Percentiles rank a stretch among this genome's conserved stretches.
Evolutionary conservation across 1,140 invertebrate species (phyloP).

Genomic region (Geopemphigus sp.): DNA sequence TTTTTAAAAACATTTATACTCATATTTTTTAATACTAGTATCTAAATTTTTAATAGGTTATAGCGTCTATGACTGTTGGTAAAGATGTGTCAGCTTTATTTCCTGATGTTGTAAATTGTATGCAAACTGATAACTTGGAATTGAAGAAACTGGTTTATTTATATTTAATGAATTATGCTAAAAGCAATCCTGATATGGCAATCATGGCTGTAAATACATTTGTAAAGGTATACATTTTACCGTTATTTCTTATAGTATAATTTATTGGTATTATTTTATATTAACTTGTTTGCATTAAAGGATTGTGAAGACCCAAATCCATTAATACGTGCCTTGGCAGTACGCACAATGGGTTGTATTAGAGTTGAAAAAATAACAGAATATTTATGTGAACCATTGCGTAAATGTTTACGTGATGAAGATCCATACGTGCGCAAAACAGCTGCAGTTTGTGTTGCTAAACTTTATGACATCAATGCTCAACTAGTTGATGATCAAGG

Average conservation of each 20-base stretch:
- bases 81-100: slow-evolving; percentile 94
- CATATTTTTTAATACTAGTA: neutral
- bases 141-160: slow-evolving; percentile 99
- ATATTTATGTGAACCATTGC: slow-evolving; percentile 96
- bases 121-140: slow-evolving; percentile 99
- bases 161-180: slow-evolving; percentile 99
- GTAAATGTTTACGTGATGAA: slow-evolving; percentile 98
- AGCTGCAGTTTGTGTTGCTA: slow-evolving; percentile 98
- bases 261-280: neutral
- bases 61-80: slow-evolving; percentile 99
- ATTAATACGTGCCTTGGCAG: slow-evolving; percentile 94
- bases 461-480: slow-evolving; percentile 98
- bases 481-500: slow-evolving; percentile 97
- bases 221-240: slow-evolving; percentile 78
- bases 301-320: slow-evolving; percentile 99
- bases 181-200: slow-evolving; percentile 99
- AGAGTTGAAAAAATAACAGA: slow-evolving; percentile 99
- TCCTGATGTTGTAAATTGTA: slow-evolving; percentile 99
- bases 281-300: slow-evolving; percentile 58
- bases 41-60: slow-evolving; percentile 69
- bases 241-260: neutral
- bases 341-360: slow-evolving; percentile 99
- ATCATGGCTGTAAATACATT: slow-evolving; percentile 99
- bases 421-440: slow-evolving; percentile 99
- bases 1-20: no score